Evolutionary conservation across 37 sponge, comb jelly and placozoan species (phyloP).

Genomic region (Ianthella basta): DNA sequence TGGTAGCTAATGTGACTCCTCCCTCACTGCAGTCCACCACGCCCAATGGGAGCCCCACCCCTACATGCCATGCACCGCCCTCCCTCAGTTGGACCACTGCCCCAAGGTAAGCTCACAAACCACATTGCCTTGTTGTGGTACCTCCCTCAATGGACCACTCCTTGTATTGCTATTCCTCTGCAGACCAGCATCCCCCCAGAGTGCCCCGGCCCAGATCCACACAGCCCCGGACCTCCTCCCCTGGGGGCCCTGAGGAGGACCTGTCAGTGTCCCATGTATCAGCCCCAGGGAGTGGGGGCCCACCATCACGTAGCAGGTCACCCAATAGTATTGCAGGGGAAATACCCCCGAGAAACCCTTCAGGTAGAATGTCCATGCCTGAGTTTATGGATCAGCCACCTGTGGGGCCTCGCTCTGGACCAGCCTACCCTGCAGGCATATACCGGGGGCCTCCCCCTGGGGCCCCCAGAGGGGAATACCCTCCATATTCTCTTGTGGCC

Average conservation of each 20-base stretch:
- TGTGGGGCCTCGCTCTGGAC: background rate
- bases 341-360: constrained; percentile 6
- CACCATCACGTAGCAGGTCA: background rate
- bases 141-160: no score
- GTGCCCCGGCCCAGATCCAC: no score
- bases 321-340: constrained; percentile 33
- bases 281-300: background rate
- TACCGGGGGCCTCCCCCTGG: background rate
- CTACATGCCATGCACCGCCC: background rate
- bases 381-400: constrained; percentile 13
- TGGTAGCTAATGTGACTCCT: background rate
- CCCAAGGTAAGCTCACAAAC: no score
- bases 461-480: constrained; percentile 3
- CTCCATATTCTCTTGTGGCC: background rate
- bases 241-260: constrained; percentile 13
- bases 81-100: background rate
- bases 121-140: no score
- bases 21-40: background rate
- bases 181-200: no score
- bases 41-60: background rate
- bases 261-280: background rate
- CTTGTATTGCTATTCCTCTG: no score
- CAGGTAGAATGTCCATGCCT: background rate
- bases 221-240: constrained; percentile 21
- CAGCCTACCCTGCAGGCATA: background rate